These are phyloP conservation scores for Drosophila obscura DNA, from an alignment of 1,140 invertebrate genomes.

Conservation along the genomic window DNA sequence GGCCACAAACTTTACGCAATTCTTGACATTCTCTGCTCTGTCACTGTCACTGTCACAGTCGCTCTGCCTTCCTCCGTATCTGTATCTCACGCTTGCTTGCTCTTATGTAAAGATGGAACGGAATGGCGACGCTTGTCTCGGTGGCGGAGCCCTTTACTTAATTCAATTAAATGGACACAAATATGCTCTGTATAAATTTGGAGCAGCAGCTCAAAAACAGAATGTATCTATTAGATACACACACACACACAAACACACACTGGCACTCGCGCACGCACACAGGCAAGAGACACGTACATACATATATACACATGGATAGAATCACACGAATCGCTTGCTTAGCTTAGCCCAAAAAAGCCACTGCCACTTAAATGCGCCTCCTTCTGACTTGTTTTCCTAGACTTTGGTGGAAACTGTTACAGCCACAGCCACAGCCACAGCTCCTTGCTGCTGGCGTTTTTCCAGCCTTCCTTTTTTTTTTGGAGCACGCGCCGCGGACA, in stretches of 20 bases:
- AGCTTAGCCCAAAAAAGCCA: constrained; percentile 55
- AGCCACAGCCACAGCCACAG: constrained; percentile 30
- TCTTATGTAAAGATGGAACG: constrained; percentile 59
- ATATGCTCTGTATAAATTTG: constrained; percentile 60
- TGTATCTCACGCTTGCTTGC: constrained; percentile 35
- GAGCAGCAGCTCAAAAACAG: constrained; percentile 55
- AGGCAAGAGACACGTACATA: constrained; percentile 18
- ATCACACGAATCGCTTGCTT: constrained; percentile 32
- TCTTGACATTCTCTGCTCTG: constrained; percentile 17
- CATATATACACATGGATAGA: constrained; percentile 19
- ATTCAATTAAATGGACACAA: constrained; percentile 71
- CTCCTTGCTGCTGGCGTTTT: constrained; percentile 68
- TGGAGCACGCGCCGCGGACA: constrained; percentile 41
- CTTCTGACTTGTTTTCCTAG: constrained; percentile 71
- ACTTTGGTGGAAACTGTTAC: constrained; percentile 57
- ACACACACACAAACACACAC: constrained; percentile 31
- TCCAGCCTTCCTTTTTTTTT: constrained; percentile 60
- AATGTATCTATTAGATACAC: constrained; percentile 56
- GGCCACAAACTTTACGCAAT: constrained; percentile 69
- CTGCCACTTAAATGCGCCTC: constrained; percentile 73
- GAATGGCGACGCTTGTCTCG: constrained; percentile 36
- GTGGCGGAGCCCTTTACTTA: constrained; percentile 54
- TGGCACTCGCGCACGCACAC: constrained; percentile 12
- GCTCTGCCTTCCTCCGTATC: constrained; percentile 29
- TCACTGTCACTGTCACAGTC: too few relatives aligned